Evolutionary conservation across 1,140 invertebrate genomes (phyloP), one percentile per base, ranked within the genome.

Genomic region (Macrobrachium nipponense): DNA sequence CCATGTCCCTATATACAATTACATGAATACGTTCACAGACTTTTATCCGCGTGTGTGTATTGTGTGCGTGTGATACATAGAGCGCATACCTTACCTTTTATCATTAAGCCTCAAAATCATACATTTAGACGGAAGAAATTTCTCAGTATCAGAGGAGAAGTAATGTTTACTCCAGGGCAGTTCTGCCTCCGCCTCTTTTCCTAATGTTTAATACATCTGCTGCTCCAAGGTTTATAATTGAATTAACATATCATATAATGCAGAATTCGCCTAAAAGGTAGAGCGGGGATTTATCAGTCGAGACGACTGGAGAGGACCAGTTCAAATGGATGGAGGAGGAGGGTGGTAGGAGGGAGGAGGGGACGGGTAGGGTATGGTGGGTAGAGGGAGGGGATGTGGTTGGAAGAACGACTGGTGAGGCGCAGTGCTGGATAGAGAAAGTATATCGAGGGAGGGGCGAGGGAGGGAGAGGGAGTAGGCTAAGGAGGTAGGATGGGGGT

Each of bases 211-310:
- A 51, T 51, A 51, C 51, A 51, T 51, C 12, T 51, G 51, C 51
- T 51, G 51, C 51, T 51, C 51, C 51, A 51, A 51, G 51, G 51
- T 51, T 51, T 51, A 51, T 36, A 70, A 70, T 70, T 70, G 23
- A 70, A 70, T 70, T 70, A 70, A 23, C 68, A 70, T 70, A 70
- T 70, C 68, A 70, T 70, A 70, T 70, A 70, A 15, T 70, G 68
- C 68, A 70, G 23, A 23, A 70, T 70, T 23, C 17, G 68, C 23
- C 68, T 70, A 70, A 70, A 70, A 70, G 68, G 68, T 51, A 51
- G 68, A 70, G 20, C 68, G 36, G 2, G 20, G 68, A 70, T 51
- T 51, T 51, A 51, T 51, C 51, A 51, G 51, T 70, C 36, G 23
- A 70, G 12, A 70, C 68, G 36, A 70, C 68, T 23, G 4, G 23